Percentiles rank a stretch among this genome's conserved stretches.
Evolutionary conservation across 2,888 invertebrate genomes (phyloP).

Genomic region (Torymus aiolomorphi): DNA sequence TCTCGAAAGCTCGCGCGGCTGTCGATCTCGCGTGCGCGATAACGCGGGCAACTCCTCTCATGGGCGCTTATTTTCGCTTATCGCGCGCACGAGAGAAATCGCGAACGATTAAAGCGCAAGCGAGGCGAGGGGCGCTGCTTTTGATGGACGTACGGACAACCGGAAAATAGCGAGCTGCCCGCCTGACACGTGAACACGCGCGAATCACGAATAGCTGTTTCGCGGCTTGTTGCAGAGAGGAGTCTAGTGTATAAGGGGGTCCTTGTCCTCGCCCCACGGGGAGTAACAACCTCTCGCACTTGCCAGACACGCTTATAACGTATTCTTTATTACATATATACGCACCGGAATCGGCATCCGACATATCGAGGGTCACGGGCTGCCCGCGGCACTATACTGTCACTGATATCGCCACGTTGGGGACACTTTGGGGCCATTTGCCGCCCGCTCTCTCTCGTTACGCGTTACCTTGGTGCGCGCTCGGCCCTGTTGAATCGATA

Average conservation of each 20-base stretch:
- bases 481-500: constrained; percentile 67
- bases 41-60: constrained; percentile 1
- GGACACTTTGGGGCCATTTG: constrained; percentile 62
- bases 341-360: constrained; percentile 68
- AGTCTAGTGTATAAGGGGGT: background rate
- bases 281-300: constrained; percentile 36
- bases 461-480: constrained; percentile 65
- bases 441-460: background rate
- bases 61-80: too few species aligned
- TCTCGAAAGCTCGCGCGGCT: constrained; percentile 8
- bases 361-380: constrained; percentile 62
- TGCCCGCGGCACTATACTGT: constrained; percentile 50
- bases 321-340: constrained; percentile 42
- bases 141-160: constrained; percentile 53
- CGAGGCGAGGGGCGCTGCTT: background rate
- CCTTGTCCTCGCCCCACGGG: constrained; percentile 55
- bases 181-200: constrained; percentile 18
- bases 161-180: constrained; percentile 56
- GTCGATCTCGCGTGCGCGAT: constrained; percentile 46
- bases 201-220: constrained; percentile 26
- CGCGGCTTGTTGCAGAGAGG: background rate
- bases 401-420: constrained; percentile 59
- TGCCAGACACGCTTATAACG: too few species aligned
- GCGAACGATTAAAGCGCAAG: constrained; percentile 12
- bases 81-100: background rate